Evolutionary conservation across 2,888 invertebrate species (phyloP), one percentile per base, ranked within the genome.

Genomic region (Carpatolechia fugitivella): DNA sequence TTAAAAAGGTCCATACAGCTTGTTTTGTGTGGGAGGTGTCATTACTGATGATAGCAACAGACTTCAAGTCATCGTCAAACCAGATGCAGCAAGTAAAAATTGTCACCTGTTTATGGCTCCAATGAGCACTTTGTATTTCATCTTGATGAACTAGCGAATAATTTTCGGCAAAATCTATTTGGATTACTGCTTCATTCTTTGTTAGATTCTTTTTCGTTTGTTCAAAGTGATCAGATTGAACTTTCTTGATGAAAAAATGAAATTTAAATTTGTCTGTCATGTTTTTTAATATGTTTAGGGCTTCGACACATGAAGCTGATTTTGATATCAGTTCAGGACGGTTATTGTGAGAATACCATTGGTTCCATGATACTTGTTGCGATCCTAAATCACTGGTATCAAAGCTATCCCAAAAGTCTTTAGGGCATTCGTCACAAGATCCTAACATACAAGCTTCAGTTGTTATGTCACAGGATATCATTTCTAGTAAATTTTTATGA

Each of bases 101-200:
- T 1, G 52, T 52, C 1, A 52, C 30, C 24, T 40, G 52, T 29
- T 52, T 30, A 31, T 48, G 31, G 13, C 31, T 48, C 47, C 47
- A 48, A 5, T 48, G 47, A 14, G 47, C 47, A 11, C 44, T 36
- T 44, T 61, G 59, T 16, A 57, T 55, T 41, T 56, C 56, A 38
- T 59, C 59, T 29, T 59, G 59, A n/a, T 16, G 24, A 29, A 56
- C 38, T 3, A 55, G 4, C 38, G 44, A 36, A 16, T 36, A 60
- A 40, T 60, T 60, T 40, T 60, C 58, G 2, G 56, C 60, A 29
- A 60, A 60, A 47, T 58, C 58, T 33, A 60, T 33, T 56, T 58
- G 58, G n/a, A 60, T 1, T 1, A 60, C 53, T 1, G 58, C 60
- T 16, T 58, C 38, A 24, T 55, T 14, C 18, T 49, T 36, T 4